Conservation (phyloP, 2,113 vertebrate genomes). For the Tautogolabrus adspersus region DNA sequence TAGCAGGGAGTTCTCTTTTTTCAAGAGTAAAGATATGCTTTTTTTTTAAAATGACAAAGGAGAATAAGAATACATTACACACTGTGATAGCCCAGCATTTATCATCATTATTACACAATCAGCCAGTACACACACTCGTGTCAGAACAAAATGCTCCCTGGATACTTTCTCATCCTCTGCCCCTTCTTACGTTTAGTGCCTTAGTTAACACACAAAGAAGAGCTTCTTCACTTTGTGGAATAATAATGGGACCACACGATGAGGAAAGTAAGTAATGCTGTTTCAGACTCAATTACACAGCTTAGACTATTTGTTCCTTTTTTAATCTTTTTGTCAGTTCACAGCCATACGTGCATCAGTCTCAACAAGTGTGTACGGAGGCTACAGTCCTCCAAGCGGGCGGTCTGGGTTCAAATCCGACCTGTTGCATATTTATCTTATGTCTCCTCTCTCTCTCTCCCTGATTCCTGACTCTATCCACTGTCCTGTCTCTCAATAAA, state of each 20-base stretch:
- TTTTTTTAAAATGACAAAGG: conserved; percentile 33
- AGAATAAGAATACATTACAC: conserved; percentile 49
- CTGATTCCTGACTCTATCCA: too few relatives aligned
- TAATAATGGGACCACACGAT: conserved; percentile 3
- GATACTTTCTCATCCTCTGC: conserved; percentile 12
- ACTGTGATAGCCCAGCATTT: conserved; percentile 41
- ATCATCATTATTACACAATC: conserved; percentile 62
- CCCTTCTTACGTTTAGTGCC: conserved; percentile 10
- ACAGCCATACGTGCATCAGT: too few relatives aligned
- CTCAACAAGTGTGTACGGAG: too few relatives aligned
- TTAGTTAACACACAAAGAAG: neutral
- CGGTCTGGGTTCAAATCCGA: too few relatives aligned
- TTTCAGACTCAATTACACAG: too few relatives aligned
- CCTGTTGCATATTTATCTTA: too few relatives aligned
- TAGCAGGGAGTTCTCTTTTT: conserved; percentile 12
- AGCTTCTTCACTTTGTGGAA: neutral
- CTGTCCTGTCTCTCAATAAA: too few relatives aligned
- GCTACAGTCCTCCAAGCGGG: too few relatives aligned
- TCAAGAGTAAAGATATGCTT: conserved; percentile 22
- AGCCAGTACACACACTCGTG: neutral
- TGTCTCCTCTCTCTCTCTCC: too few relatives aligned
- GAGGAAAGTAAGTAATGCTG: neutral
- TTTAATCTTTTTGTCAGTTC: too few relatives aligned
- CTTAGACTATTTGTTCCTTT: too few relatives aligned
- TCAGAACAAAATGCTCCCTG: neutral